phyloP scores from a whole-genome alignment of 1,140 invertebrate species.

The Latrodectus geometricus region DNA sequence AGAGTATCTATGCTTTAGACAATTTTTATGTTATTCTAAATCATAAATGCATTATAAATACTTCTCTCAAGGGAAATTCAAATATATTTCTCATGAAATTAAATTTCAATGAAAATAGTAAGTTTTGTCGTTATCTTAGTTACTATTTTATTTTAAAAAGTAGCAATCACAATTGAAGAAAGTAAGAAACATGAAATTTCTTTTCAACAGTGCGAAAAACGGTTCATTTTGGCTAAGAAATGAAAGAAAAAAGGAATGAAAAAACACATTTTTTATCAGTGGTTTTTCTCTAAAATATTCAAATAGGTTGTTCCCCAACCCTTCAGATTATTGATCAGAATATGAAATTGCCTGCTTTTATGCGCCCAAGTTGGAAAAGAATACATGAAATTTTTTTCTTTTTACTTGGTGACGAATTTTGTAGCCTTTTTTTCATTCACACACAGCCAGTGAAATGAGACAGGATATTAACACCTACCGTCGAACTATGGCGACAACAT shows the following conservation, averaged over 20 bases:
- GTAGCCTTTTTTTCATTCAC: neutral
- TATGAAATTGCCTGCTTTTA: conserved; percentile 12
- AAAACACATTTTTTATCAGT: neutral
- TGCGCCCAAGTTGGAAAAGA: neutral
- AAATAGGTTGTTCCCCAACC: conserved; percentile 48
- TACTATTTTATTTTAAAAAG: neutral
- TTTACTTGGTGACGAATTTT: neutral
- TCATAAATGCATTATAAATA: no score
- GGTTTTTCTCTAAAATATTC: conserved; percentile 30
- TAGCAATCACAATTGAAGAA: neutral
- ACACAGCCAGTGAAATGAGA: neutral
- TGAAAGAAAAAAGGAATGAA: neutral
- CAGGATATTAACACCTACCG: neutral
- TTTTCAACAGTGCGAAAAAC: neutral
- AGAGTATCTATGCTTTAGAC: no score
- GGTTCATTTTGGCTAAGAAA: neutral
- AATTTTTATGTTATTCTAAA: no score
- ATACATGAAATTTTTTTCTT: neutral
- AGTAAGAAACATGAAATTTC: neutral
- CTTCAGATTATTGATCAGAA: conserved; percentile 43
- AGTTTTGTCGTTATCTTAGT: neutral
- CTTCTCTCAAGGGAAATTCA: no score
- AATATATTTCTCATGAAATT: neutral
- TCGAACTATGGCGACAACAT: neutral
- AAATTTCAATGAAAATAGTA: neutral